phyloP scores from a whole-genome alignment of 2,888 invertebrate species.

The Ornithoptera priamus region DNA sequence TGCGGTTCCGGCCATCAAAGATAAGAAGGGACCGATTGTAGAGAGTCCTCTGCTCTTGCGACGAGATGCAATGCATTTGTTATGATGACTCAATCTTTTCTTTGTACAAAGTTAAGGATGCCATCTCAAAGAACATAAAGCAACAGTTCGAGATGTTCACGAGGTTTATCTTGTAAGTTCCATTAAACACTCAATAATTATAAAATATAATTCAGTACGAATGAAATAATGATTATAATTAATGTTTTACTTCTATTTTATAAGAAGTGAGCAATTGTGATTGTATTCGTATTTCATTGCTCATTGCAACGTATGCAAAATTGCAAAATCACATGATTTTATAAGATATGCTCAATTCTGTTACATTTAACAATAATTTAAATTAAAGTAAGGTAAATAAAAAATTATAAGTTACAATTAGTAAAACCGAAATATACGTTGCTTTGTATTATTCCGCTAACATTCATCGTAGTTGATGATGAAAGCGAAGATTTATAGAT shows the following conservation, averaged over 20 bases:
- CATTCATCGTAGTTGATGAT: slow-evolving; percentile 7
- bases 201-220: not conserved
- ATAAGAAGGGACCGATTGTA: slow-evolving; percentile 72
- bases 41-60: slow-evolving; percentile 62
- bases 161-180: slow-evolving; percentile 59
- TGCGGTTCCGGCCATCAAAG: slow-evolving; percentile 62
- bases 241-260: not conserved
- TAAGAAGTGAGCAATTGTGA: not conserved
- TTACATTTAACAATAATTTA: no score
- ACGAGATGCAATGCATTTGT: slow-evolving; percentile 70
- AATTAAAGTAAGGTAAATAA: no score
- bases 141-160: slow-evolving; percentile 55
- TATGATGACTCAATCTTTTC: slow-evolving; percentile 79
- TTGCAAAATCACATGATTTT: not conserved
- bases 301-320: not conserved
- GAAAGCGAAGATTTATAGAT: slow-evolving; percentile 61
- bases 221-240: not conserved
- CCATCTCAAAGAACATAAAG: slow-evolving; percentile 47
- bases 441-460: slow-evolving; percentile 9
- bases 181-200: not conserved
- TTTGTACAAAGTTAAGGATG: slow-evolving; percentile 61
- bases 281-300: not conserved
- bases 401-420: not conserved
- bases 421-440: not conserved
- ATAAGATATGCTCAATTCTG: not conserved